A percentile compares a stretch with the other conserved stretches of the same genome.
These are phyloP conservation scores for Selene dorsalis DNA, from an alignment of 2,797 vertebrate genomes.

Conservation along the genomic window DNA sequence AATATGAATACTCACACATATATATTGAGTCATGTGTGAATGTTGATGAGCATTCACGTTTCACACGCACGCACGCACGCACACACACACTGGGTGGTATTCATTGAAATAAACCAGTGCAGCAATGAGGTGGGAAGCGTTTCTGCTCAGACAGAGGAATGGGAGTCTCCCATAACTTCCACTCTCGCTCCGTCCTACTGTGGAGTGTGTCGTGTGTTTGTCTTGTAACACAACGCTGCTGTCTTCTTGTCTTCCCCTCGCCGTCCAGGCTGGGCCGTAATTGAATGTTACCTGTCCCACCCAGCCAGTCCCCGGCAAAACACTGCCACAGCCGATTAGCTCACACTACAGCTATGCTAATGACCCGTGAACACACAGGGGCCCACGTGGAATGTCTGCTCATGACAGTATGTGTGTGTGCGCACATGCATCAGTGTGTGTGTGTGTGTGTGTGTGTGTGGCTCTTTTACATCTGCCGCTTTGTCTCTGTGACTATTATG, in stretches of 20 bases:
- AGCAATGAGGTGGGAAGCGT: constrained; percentile 39
- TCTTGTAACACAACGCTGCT: constrained; percentile 60
- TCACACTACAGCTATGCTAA: constrained; percentile 71
- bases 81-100: constrained; percentile 64
- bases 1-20: constrained; percentile 49
- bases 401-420: constrained; percentile 40
- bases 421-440: constrained; percentile 3
- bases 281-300: constrained; percentile 80
- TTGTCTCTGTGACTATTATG: constrained; percentile 70
- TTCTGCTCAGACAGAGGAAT: constrained; percentile 49
- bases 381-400: constrained; percentile 56
- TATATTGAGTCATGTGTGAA: constrained; percentile 34
- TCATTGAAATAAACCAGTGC: constrained; percentile 58
- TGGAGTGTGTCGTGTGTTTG: constrained; percentile 62
- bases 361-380: constrained; percentile 71
- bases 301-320: constrained; percentile 56
- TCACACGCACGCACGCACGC: constrained; percentile 15
- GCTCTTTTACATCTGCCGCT: constrained; percentile 58
- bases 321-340: constrained; percentile 74
- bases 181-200: constrained; percentile 41
- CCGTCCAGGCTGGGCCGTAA: constrained; percentile 53
- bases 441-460: constrained; percentile 21
- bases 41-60: constrained; percentile 22
- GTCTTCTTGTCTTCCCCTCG: constrained; percentile 52
- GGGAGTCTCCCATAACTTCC: constrained; percentile 32